Base-by-base conservation (phyloP, 2,113 vertebrate species). In the Tamias sibiricus region DNA sequence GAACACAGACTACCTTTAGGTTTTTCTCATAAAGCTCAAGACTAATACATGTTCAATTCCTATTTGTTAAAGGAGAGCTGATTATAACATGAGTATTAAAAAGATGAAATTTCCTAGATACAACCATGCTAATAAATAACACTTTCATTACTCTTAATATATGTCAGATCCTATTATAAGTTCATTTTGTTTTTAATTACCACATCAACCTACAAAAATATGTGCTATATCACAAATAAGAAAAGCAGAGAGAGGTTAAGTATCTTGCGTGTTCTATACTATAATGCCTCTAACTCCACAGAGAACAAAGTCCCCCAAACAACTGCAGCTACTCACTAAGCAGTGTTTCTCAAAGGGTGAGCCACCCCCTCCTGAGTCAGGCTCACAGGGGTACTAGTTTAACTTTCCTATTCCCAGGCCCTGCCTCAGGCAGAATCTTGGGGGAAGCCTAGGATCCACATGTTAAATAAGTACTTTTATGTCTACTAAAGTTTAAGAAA, bases 191-290 rank as follows among this genome's bases (percentile, higher is more conserved):
- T 35, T 87, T 83, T 71, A 80, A 6, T 9, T 28, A 71, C 32
- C n/a, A 2, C 4, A 69, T 75, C 35, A 85, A 49, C 13, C 44
- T 54, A 42, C 40, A 19, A 4, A 59, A 76, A 59, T 0, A 44
- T 35, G 26, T 14, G 68, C 42, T 26, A 68, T 14, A 52, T 49
- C 75, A 42, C 22, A 82, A 20, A 35, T 24, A 24, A 64, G 76
- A 82, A 87, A 83, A 83, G 82, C 69, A 90, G 64, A 87, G 20
- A 87, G 35, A 59, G 47, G 20, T 89, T 59, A 87, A 85, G 30
- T 40, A 79, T 89, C 54, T 49, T 72, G 42, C 7, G 68, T 35
- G n/a, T 17, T 84, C 84, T 42, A 24, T 40, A 57, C 66, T 90
- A 35, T 22, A 52, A n/a, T 19, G 28, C 44, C 49, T 91, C 72